phyloP scores from a whole-genome alignment of 2,113 vertebrate genomes.

The Malurus cyaneus region DNA sequence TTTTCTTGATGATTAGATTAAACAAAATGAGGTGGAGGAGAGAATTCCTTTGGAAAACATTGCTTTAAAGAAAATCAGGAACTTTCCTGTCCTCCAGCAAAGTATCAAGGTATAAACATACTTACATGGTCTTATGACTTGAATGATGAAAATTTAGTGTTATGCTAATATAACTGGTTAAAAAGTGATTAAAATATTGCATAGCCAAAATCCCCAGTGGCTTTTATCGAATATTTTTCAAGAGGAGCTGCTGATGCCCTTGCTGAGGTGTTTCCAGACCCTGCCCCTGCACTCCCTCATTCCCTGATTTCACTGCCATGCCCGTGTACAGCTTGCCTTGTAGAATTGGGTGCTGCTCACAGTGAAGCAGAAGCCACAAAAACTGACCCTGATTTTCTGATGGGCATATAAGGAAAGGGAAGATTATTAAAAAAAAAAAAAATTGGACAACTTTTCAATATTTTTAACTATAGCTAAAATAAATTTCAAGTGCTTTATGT shows the following conservation, averaged over 20 bases:
- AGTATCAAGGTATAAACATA: neutral
- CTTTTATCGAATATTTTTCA: neutral
- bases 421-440: neutral
- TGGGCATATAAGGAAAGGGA: neutral
- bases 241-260: neutral
- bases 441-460: neutral
- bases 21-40: neutral
- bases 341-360: neutral
- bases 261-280: neutral
- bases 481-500: neutral
- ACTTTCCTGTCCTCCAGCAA: neutral
- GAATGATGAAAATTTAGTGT: neutral
- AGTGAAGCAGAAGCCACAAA: neutral
- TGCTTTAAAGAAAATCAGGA: conserved; percentile 20
- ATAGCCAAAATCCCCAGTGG: neutral
- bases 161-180: neutral
- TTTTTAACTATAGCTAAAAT: conserved; percentile 50
- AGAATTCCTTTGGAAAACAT: conserved; percentile 3
- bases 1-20: conserved; percentile 49
- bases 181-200: neutral
- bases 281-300: neutral
- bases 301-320: neutral
- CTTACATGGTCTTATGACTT: neutral
- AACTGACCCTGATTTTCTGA: neutral
- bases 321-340: rapidly evolving